Conservation (phyloP, 2,888 invertebrate species). For the Mesorhabditis spiculigera region DNA sequence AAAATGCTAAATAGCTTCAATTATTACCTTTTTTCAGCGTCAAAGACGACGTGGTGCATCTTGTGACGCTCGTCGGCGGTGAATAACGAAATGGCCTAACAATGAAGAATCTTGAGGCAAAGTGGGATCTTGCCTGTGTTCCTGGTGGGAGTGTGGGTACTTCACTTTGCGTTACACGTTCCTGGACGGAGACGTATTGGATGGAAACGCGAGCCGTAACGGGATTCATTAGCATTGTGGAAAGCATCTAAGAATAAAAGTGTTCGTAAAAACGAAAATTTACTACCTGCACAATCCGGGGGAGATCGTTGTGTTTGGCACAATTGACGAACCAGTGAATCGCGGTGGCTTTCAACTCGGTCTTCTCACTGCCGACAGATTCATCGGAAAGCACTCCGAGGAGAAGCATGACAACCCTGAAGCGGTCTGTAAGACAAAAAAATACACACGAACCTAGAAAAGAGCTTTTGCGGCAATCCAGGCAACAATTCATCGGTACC, state of each 20-base stretch:
- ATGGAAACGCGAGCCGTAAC: slow-evolving; percentile 78
- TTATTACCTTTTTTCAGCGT: neutral
- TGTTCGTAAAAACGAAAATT: neutral
- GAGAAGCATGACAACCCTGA: slow-evolving; percentile 51
- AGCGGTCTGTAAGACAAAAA: neutral
- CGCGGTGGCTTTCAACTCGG: slow-evolving; percentile 63
- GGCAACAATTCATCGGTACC: slow-evolving; percentile 26
- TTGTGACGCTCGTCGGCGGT: slow-evolving; percentile 48
- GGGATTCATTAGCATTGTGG: slow-evolving; percentile 73
- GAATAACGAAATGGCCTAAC: slow-evolving; percentile 39
- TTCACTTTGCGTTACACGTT: neutral
- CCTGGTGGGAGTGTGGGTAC: slow-evolving; percentile 4
- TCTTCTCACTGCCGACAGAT: slow-evolving; percentile 32
- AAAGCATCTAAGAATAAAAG: slow-evolving; percentile 62
- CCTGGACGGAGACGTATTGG: slow-evolving; percentile 59
- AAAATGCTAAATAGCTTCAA: neutral
- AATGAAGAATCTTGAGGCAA: neutral
- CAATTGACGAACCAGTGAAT: slow-evolving; percentile 74
- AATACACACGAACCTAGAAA: slow-evolving; percentile 31
- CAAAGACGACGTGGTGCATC: slow-evolving; percentile 45
- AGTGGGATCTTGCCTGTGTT: neutral
- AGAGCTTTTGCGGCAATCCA: slow-evolving; percentile 34
- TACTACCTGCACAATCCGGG: slow-evolving; percentile 71
- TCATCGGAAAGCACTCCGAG: slow-evolving; percentile 54
- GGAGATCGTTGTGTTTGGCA: slow-evolving; percentile 74